phyloP scores from a whole-genome alignment of 2,888 invertebrate species.

The Desoria tigrina region DNA sequence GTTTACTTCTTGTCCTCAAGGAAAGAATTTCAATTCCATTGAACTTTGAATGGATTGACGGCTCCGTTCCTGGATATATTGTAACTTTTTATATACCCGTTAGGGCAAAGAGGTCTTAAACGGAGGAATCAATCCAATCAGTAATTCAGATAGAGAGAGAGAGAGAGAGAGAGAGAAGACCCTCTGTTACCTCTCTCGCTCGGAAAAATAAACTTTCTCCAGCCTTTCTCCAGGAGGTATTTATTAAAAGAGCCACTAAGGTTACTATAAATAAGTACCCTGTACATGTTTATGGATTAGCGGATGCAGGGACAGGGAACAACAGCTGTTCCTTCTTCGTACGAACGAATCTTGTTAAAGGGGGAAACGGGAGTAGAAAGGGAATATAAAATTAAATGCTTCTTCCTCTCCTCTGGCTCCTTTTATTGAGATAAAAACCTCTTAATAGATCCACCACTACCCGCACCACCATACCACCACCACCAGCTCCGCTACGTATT shows the following conservation, averaged over 20 bases:
- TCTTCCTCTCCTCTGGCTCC: background rate
- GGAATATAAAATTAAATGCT: constrained; percentile 22
- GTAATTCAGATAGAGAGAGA: constrained; percentile 19
- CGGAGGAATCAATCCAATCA: constrained; percentile 18
- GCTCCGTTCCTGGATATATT: background rate
- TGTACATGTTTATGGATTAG: constrained; percentile 23
- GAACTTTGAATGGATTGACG: background rate
- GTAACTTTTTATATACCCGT: background rate
- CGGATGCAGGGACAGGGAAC: background rate
- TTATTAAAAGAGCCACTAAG: too few relatives aligned
- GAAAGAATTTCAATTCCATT: constrained; percentile 7
- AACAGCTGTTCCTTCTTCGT: constrained; percentile 18
- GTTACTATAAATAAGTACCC: too few relatives aligned
- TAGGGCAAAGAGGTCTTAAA: too few relatives aligned
- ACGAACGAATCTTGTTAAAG: constrained; percentile 13
- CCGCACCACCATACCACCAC: background rate
- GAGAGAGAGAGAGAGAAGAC: too few relatives aligned
- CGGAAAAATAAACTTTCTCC: too few relatives aligned
- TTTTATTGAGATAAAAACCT: constrained; percentile 21
- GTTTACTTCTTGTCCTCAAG: constrained; percentile 5
- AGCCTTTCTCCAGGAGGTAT: too few relatives aligned
- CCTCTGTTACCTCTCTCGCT: too few relatives aligned
- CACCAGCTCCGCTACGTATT: too few relatives aligned
- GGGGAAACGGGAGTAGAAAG: constrained; percentile 16
- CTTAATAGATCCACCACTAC: constrained; percentile 16